Evolutionary conservation across 2,113 vertebrate genomes (phyloP), one percentile per base, ranked within the genome.

Genomic region (Aramus guarauna): DNA sequence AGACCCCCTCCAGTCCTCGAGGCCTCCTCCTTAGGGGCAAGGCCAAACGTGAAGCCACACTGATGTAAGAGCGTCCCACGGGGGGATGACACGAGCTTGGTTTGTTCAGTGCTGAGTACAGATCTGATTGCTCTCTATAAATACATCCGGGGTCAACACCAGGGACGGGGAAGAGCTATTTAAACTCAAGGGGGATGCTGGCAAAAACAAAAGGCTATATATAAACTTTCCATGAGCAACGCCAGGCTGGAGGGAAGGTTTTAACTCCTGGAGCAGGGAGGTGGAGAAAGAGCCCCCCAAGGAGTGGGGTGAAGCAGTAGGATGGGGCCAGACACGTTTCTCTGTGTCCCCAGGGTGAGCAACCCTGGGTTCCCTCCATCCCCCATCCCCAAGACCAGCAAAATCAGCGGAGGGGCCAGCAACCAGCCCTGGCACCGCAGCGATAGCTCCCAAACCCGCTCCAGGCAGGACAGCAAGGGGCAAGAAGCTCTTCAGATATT

Each of bases 201-300:
- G 92, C 96, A 96, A 96, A 96, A 97, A 96, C 95, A 96, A 96
- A 96, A 96, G 94, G 76, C 92, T 97, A 94, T 85, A 96, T 95
- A 95, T 96, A 97, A 97, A 97, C 93, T 95, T 96, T 97, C 96
- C 95, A 95, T 89, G 69, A 91, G 81, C 77, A 59, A 67, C 6
- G 21, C 87, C 94, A 96, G 87, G 56, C 77, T 82, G 77, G 66
- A 91, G 73, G 56, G 73, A 80, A 95, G 77, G 84, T 43, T 95
- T 97, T 84, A 94, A 91, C 47, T 92, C 53, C 87, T 81, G n/a
- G 66, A 87, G 84, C 7, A 60, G 48, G 32, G 63, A 68, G 36
- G 56, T 75, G 47, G 16, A 91, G 39, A 76, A 96, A 36, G 73
- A 95, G 26, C 55, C 47, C 88, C 56, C 14, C 56, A 67, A 39